Base-by-base conservation (phyloP, 2,888 invertebrate species). In the Belgica antarctica region DNA sequence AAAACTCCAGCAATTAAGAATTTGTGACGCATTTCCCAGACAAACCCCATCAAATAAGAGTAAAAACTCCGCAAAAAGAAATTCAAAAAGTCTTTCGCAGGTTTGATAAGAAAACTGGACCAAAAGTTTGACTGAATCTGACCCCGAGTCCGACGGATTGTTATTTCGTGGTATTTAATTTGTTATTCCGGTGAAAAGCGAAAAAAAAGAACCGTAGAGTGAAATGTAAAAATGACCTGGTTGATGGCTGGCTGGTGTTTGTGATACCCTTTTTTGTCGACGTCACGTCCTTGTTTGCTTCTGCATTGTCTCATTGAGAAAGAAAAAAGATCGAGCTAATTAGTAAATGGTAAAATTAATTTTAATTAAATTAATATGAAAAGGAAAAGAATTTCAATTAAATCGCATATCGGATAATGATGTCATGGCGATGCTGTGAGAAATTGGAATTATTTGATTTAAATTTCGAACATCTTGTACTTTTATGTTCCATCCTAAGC, bases 91-190 rank as follows among this genome's bases (percentile, higher is more conserved):
- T n/a, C 15, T 10, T 2, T 10, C 15, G 2, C 41, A 5, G n/a
- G 2, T 24, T 22, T 24, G 24, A 52, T 52, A 52, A 52, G 52
- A 22, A 52, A 22, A 3, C 52, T 52, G 4, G 5, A 15, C 52
- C 52, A 15, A 52, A 52, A 19, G 17, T n/a, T 7, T 15, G 10
- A 10, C 41, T 12, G 22, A 15, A 12, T 52, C 22, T 52, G 17
- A 52, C 24, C 24, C 12, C 24, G 52, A 22, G 17, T n/a, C n/a
- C 41, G 10, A 10, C 41, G 41, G 22, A 15, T 7, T 52, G 52
- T 52, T 52, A 52, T 52, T 52, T 15, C 24, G 52, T 52, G 17
- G 52, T 52, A 24, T 52, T 52, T 52, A 52, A 52, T 52, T 52
- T 52, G 52, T 52, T 52, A 52, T 52, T 52, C 52, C 34, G 4